Conservation (phyloP, 2,113 vertebrate species). For the Bettongia penicillata region DNA sequence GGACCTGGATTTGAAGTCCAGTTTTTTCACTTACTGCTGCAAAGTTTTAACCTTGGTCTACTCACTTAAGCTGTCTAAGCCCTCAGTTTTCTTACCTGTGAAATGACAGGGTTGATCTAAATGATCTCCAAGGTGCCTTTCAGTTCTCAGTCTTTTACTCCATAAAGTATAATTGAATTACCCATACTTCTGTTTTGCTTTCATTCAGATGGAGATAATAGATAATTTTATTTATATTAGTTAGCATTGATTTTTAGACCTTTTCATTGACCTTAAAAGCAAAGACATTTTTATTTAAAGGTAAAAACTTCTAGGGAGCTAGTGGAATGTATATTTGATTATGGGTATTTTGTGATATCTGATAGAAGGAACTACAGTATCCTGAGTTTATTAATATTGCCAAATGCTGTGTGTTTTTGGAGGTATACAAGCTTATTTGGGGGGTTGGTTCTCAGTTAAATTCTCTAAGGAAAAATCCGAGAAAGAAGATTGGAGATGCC, state of each 20-base stretch:
- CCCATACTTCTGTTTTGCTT: not conserved
- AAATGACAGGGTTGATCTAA: too few relatives aligned
- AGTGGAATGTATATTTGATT: not conserved
- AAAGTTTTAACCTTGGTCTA: too few relatives aligned
- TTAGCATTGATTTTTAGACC: not conserved
- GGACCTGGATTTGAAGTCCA: too few relatives aligned
- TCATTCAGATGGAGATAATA: not conserved
- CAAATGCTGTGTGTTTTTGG: not conserved
- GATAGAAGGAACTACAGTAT: not conserved
- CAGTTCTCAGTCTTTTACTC: not conserved
- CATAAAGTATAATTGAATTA: not conserved
- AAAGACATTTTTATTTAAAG: not conserved
- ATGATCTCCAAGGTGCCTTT: not conserved
- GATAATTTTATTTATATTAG: constrained; percentile 15
- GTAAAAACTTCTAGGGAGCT: not conserved
- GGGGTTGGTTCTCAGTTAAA: not conserved
- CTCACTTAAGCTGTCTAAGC: too few relatives aligned
- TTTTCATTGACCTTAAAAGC: constrained; percentile 16
- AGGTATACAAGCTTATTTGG: not conserved
- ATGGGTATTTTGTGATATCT: not conserved
- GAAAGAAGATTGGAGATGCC: not conserved
- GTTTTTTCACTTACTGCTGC: too few relatives aligned
- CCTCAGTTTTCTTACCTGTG: too few relatives aligned
- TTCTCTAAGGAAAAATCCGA: not conserved
- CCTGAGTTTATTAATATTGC: not conserved